phyloP scores from a whole-genome alignment of 2,888 invertebrate species.

The Epirrhoe alternata region DNA sequence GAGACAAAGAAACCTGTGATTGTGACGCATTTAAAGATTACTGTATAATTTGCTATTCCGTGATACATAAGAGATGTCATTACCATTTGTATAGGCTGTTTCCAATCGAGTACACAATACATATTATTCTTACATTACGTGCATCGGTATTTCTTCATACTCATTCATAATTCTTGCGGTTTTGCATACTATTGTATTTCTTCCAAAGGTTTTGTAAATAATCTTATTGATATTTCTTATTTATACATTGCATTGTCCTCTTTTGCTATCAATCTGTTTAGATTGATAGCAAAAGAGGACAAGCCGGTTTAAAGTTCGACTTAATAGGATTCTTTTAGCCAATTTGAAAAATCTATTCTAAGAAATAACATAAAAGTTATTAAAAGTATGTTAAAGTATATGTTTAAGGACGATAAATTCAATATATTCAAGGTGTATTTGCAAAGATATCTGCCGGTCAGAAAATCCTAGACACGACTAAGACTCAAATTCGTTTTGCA shows the following conservation, averaged over 20 bases:
- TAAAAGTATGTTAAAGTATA: no score
- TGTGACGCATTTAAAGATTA: constrained; percentile 23
- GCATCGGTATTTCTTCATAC: neutral
- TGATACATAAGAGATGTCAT: constrained; percentile 9
- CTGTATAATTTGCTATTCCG: constrained; percentile 8
- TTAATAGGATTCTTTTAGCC: no score
- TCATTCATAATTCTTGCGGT: neutral
- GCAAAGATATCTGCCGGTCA: no score
- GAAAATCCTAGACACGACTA: no score
- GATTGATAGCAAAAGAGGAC: no score
- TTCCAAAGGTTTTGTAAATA: neutral
- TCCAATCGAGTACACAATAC: neutral
- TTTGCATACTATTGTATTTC: neutral
- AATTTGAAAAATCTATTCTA: no score
- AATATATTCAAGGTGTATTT: no score
- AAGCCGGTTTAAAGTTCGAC: no score
- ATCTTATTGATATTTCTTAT: neutral
- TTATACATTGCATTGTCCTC: neutral
- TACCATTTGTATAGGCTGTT: constrained; percentile 9
- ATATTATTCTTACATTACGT: neutral
- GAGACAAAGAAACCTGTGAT: constrained; percentile 28
- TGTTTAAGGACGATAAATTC: no score
- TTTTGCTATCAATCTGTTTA: no score
- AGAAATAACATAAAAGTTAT: no score
- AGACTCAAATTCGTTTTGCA: no score